Percentiles rank a stretch among this genome's conserved stretches.
These are phyloP conservation scores for Omphaloscelis lunosa DNA, from an alignment of 2,888 invertebrate genomes.

Conservation along the genomic window DNA sequence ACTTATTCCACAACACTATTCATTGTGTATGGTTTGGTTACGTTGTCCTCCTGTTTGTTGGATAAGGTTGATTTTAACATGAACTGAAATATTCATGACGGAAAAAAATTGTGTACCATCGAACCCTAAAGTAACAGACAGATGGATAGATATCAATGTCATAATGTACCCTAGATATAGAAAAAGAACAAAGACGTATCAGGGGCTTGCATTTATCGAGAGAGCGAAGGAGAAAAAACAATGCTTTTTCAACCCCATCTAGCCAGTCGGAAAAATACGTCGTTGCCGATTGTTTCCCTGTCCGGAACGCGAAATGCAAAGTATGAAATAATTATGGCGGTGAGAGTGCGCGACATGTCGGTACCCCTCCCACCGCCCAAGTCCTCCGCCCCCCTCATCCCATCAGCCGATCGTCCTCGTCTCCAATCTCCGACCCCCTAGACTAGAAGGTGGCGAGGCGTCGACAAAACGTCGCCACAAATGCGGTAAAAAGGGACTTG, in stretches of 20 bases:
- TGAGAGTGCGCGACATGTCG: conserved; percentile 80
- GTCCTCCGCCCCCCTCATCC: conserved; percentile 50
- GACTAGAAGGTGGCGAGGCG: conserved; percentile 72
- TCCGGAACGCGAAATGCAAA: conserved; percentile 83
- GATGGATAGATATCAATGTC: conserved; percentile 40
- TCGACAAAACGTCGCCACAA: conserved; percentile 82
- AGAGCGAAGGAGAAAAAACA: conserved; percentile 70
- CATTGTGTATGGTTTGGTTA: conserved; percentile 28
- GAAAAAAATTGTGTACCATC: conserved; percentile 27
- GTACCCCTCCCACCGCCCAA: conserved; percentile 57
- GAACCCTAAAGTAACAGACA: conserved; percentile 37
- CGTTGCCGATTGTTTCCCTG: conserved; percentile 83
- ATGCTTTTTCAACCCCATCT: conserved; percentile 73
- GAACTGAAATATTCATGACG: conserved; percentile 32
- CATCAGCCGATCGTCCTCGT: conserved; percentile 68
- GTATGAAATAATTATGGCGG: conserved; percentile 89
- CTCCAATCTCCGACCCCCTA: conserved; percentile 67
- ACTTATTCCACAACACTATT: conserved; percentile 52
- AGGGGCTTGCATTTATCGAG: conserved; percentile 75
- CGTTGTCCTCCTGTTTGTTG: conserved; percentile 13
- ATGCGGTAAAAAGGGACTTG: conserved; percentile 87
- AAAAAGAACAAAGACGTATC: conserved; percentile 57
- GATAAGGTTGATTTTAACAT: conserved; percentile 27
- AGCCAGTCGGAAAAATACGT: conserved; percentile 83
- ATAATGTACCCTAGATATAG: conserved; percentile 31